Conservation (phyloP, 1,140 invertebrate species). For the Nasonia longicornis region DNA sequence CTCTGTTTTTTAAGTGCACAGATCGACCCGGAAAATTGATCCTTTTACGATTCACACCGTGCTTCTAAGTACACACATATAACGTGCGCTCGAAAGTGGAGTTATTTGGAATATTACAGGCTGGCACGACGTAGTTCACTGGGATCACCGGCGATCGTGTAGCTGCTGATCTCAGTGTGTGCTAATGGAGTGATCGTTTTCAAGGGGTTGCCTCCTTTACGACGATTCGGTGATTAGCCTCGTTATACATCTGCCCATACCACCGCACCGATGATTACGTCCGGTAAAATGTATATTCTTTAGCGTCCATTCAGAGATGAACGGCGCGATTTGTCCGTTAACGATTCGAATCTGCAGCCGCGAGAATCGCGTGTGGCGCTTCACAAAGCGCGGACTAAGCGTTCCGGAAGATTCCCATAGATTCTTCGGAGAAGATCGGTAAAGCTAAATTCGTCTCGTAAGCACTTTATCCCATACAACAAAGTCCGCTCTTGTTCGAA, state of each 20-base stretch:
- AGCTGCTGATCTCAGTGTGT: not conserved
- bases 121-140: not conserved
- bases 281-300: not conserved
- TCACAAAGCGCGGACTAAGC: not conserved
- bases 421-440: not conserved
- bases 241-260: not conserved
- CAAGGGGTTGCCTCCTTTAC: not conserved
- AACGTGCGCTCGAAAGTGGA: not conserved
- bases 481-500: not conserved
- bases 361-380: not conserved
- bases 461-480: not conserved
- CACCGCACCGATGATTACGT: not conserved
- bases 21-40: constrained; percentile 26
- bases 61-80: constrained; percentile 21
- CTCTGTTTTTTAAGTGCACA: not conserved
- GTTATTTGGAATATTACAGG: constrained; percentile 1
- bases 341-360: not conserved
- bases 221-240: not conserved
- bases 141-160: not conserved
- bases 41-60: constrained; percentile 37
- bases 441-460: not conserved
- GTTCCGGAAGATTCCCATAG: not conserved
- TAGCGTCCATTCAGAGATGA: not conserved
- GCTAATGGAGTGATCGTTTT: not conserved
- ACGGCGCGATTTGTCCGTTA: not conserved